phyloP scores from a whole-genome alignment of 2,888 invertebrate species.

The Mythimna albipuncta region DNA sequence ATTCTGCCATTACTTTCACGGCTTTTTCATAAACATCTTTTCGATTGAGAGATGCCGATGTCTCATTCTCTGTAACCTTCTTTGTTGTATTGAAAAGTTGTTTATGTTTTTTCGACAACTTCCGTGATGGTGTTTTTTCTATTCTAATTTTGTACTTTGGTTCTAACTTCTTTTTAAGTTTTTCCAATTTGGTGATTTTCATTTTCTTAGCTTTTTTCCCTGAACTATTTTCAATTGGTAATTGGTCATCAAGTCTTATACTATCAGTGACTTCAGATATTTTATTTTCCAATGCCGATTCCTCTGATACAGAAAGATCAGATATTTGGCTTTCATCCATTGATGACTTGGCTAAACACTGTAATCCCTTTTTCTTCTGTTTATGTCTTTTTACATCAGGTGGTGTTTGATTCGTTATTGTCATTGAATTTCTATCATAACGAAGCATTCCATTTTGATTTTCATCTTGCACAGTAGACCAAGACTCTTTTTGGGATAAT shows the following conservation, averaged over 20 bases:
- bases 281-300: conserved; percentile 3
- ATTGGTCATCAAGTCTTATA: conserved; percentile 5
- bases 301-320: conserved; percentile 4
- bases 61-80: conserved; percentile 53
- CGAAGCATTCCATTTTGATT: conserved; percentile 3
- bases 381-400: conserved; percentile 9
- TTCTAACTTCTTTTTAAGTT: conserved; percentile 73
- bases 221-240: conserved; percentile 11
- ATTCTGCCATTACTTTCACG: conserved; percentile 77
- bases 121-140: conserved; percentile 58
- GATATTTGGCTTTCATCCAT: conserved; percentile 1
- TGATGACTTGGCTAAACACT: not conserved
- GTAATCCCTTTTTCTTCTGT: not conserved
- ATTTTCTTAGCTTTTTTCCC: conserved; percentile 59
- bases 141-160: conserved; percentile 79
- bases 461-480: conserved; percentile 9
- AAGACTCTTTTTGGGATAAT: conserved; percentile 16
- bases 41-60: conserved; percentile 70
- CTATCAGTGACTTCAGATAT: conserved; percentile 8
- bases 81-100: conserved; percentile 47
- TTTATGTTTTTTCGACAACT: conserved; percentile 61
- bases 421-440: conserved; percentile 1
- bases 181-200: conserved; percentile 77
- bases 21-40: conserved; percentile 81
- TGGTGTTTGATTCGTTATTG: not conserved